Conservation (phyloP, 2,797 vertebrate genomes). For the Tachyglossus aculeatus region DNA sequence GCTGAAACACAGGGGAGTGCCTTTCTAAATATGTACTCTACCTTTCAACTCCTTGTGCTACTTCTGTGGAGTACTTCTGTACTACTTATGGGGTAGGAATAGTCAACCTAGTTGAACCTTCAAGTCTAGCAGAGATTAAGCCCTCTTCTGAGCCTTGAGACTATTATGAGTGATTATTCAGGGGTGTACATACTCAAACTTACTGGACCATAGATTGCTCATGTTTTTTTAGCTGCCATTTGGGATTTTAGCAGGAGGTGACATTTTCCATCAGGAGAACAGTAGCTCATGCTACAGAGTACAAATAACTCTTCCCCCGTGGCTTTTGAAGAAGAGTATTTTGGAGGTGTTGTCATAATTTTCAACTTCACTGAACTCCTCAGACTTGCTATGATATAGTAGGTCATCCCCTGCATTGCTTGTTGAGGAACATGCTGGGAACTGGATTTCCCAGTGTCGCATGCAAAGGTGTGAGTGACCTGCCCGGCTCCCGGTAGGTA, state of each 20-base stretch:
- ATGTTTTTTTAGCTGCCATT: conserved; percentile 64
- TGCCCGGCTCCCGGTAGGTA: conserved; percentile 64
- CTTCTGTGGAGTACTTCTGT: conserved; percentile 58
- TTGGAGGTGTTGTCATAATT: conserved; percentile 67
- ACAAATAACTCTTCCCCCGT: conserved; percentile 64
- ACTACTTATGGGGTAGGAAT: conserved; percentile 59
- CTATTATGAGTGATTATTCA: conserved; percentile 62
- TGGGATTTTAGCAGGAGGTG: conserved; percentile 61
- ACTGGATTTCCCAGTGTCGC: conserved; percentile 61
- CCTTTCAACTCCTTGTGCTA: conserved; percentile 66
- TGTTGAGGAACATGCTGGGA: conserved; percentile 60
- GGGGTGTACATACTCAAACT: conserved; percentile 45
- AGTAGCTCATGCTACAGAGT: conserved; percentile 59
- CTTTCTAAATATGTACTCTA: conserved; percentile 42
- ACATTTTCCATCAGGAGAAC: conserved; percentile 68
- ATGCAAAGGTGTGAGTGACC: conserved; percentile 57
- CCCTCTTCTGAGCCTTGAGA: conserved; percentile 59
- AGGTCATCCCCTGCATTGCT: conserved; percentile 59
- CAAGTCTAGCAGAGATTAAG: conserved; percentile 47
- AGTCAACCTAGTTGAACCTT: conserved; percentile 46
- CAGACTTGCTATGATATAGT: conserved; percentile 54
- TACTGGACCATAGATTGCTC: conserved; percentile 22
- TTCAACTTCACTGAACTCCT: conserved; percentile 66
- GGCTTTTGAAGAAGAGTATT: conserved; percentile 64
- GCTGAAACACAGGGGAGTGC: conserved; percentile 41